These are phyloP conservation scores for Aporophyla lueneburgensis DNA, from an alignment of 2,888 invertebrate genomes.

Conservation along the genomic window DNA sequence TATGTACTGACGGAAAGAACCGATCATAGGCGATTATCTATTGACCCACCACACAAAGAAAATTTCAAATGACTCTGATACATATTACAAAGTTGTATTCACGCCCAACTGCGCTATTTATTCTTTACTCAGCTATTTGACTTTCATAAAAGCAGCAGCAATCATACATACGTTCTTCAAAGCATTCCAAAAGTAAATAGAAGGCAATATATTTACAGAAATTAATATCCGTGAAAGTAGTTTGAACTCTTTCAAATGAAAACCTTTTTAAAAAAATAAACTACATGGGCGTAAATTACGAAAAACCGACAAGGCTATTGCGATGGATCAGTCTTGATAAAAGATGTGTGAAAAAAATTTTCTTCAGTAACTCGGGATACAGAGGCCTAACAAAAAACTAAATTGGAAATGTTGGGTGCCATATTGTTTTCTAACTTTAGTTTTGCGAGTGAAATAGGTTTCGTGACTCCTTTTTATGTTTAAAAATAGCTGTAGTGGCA, in stretches of 20 bases:
- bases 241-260: conserved; percentile 11
- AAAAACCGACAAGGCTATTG: conserved; percentile 13
- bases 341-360: conserved; percentile 63
- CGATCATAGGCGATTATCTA: conserved; percentile 18
- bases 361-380: conserved; percentile 42
- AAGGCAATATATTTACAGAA: conserved; percentile 12
- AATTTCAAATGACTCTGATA: conserved; percentile 6
- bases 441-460: conserved; percentile 44
- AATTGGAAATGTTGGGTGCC: conserved; percentile 57
- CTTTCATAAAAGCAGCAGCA: conserved; percentile 8
- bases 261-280: neutral
- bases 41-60: conserved; percentile 48
- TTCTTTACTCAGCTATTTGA: conserved; percentile 3
- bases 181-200: conserved; percentile 19
- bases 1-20: conserved; percentile 34
- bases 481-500: conserved; percentile 28
- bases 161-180: conserved; percentile 26
- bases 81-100: conserved; percentile 37
- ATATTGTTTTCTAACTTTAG: conserved; percentile 59
- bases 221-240: conserved; percentile 7
- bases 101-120: conserved; percentile 10
- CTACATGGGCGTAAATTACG: conserved; percentile 30
- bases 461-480: conserved; percentile 40
- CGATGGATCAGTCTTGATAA: conserved; percentile 53
- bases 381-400: conserved; percentile 54